Conservation (phyloP, 2,797 vertebrate species). For the Chromis chromis region DNA sequence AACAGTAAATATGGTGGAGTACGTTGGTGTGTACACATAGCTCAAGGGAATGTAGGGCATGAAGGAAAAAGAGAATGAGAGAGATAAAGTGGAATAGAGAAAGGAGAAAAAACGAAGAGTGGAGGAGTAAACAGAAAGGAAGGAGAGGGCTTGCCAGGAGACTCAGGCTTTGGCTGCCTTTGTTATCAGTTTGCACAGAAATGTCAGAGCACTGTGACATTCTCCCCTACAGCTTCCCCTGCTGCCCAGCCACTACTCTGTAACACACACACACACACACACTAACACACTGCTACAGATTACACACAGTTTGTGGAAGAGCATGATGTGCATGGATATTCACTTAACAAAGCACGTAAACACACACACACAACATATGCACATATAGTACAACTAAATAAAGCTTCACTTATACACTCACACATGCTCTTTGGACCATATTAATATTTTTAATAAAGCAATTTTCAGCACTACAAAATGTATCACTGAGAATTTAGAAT, state of each 20-base stretch:
- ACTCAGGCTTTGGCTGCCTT: constrained; percentile 64
- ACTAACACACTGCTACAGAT: too few relatives aligned
- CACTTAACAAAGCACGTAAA: too few relatives aligned
- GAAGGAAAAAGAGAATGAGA: constrained; percentile 37
- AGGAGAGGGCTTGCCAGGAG: constrained; percentile 67
- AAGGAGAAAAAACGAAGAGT: constrained; percentile 32
- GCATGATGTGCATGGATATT: background rate
- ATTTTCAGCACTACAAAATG: background rate
- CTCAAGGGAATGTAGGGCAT: constrained; percentile 28
- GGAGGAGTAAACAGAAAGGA: constrained; percentile 57
- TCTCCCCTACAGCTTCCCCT: constrained; percentile 72
- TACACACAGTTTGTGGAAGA: background rate
- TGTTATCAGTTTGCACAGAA: constrained; percentile 82
- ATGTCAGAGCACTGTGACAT: constrained; percentile 79
- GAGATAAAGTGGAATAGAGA: constrained; percentile 49
- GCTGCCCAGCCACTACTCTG: constrained; percentile 50
- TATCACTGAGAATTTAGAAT: background rate
- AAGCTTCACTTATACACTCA: background rate
- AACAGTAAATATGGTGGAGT: constrained; percentile 16
- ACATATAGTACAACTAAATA: constrained; percentile 9
- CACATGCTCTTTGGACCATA: background rate
- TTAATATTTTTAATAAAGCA: background rate
- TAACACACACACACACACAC: too few relatives aligned
- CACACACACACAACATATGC: background rate
- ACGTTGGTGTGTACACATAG: constrained; percentile 26